Evolutionary conservation across 2,888 invertebrate genomes (phyloP).

Genomic region (Alsophila aescularia): DNA sequence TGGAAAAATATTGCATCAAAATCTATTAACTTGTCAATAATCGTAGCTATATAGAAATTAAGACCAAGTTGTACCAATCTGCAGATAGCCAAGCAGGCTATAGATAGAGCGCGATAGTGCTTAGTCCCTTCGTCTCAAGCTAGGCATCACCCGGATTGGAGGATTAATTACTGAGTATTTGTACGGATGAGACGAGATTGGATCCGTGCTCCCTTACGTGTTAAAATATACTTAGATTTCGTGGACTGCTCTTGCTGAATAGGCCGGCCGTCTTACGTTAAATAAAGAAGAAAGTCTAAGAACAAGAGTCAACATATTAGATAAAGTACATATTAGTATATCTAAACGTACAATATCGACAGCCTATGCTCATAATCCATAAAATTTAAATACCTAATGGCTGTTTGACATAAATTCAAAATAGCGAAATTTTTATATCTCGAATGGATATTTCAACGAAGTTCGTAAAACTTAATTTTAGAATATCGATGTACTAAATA

Average conservation of each 20-base stretch:
- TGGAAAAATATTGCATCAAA: neutral
- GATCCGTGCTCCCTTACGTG: slow-evolving; percentile 35
- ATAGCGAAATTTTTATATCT: too few relatives aligned
- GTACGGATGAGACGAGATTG: slow-evolving; percentile 36
- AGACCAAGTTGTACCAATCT: slow-evolving; percentile 2
- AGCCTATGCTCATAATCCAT: too few relatives aligned
- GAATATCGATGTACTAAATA: too few relatives aligned
- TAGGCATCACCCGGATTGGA: slow-evolving; percentile 26
- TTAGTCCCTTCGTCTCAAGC: slow-evolving; percentile 11
- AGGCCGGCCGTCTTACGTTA: too few relatives aligned
- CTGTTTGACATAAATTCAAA: too few relatives aligned
- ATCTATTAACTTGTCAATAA: neutral
- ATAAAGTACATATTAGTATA: too few relatives aligned
- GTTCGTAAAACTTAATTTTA: too few relatives aligned
- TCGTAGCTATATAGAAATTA: neutral
- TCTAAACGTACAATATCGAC: too few relatives aligned
- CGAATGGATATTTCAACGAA: too few relatives aligned
- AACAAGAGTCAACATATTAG: too few relatives aligned
- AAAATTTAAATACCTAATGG: too few relatives aligned
- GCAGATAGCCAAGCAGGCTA: neutral
- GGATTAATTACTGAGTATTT: slow-evolving; percentile 40
- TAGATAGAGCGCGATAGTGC: slow-evolving; percentile 5
- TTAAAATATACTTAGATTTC: slow-evolving; percentile 22
- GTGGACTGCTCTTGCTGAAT: neutral
- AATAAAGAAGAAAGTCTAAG: too few relatives aligned